Percentiles rank a stretch among this genome's conserved stretches.
These are phyloP conservation scores for Zosterops pallidus DNA, from an alignment of 2,113 vertebrate genomes.

Conservation along the genomic window DNA sequence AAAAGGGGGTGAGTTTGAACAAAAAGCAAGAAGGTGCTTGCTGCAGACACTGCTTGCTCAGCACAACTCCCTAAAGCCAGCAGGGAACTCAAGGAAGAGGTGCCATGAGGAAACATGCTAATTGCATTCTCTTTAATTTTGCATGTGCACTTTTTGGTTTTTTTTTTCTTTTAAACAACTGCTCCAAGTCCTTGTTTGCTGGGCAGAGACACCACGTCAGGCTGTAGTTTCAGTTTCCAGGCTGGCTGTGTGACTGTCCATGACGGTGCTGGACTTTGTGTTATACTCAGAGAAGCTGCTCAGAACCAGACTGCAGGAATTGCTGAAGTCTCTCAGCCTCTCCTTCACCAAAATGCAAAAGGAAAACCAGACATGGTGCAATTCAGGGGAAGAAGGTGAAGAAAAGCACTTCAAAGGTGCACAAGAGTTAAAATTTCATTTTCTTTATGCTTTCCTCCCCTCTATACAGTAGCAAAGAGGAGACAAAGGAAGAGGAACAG, in stretches of 20 bases:
- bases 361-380: background rate
- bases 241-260: background rate
- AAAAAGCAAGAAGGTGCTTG: background rate
- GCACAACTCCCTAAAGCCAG: background rate
- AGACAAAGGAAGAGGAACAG: constrained; percentile 1
- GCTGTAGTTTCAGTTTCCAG: background rate
- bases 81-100: background rate
- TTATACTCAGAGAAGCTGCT: background rate
- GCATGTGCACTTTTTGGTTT: background rate
- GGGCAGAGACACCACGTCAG: background rate
- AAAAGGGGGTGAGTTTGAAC: background rate
- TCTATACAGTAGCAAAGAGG: background rate
- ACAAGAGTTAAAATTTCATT: background rate
- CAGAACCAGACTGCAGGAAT: background rate
- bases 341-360: constrained; percentile 22
- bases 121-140: constrained; percentile 54
- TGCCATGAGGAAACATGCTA: background rate
- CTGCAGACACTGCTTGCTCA: background rate
- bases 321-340: background rate
- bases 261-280: background rate
- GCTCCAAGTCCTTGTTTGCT: background rate
- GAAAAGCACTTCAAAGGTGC: constrained; percentile 21
- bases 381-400: background rate
- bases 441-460: constrained; percentile 24
- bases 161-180: background rate